Conservation (phyloP, 2,888 invertebrate genomes). For the Acanthoscelides obtectus region DNA sequence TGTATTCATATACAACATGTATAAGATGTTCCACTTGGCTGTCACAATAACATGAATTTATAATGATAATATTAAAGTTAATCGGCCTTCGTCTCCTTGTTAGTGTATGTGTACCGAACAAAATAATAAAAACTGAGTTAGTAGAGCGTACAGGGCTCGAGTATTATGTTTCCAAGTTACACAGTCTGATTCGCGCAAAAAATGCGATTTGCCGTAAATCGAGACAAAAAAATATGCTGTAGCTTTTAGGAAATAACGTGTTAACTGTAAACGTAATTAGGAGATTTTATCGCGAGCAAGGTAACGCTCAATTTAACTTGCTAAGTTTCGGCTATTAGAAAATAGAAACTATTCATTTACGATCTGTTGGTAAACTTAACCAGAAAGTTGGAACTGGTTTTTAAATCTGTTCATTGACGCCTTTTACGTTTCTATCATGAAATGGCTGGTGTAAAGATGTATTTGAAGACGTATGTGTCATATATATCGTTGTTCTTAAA, state of each 20-base stretch:
- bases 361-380: background rate
- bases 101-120: background rate
- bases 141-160: background rate
- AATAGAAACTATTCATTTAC: background rate
- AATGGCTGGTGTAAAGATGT: background rate
- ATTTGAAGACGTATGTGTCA: too few relatives aligned
- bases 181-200: background rate
- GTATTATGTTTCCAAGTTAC: background rate
- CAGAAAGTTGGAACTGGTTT: background rate
- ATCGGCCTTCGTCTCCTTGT: background rate
- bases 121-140: background rate
- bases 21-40: too few relatives aligned
- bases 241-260: background rate
- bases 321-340: background rate
- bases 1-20: too few relatives aligned
- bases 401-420: background rate
- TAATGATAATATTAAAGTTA: background rate
- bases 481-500: too few relatives aligned
- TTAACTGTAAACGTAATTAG: background rate
- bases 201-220: background rate
- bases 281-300: background rate
- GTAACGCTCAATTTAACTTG: background rate
- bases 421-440: background rate
- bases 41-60: background rate
- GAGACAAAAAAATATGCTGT: background rate